Conservation (phyloP, 2,797 vertebrate genomes). For the Molossus alvarezi region DNA sequence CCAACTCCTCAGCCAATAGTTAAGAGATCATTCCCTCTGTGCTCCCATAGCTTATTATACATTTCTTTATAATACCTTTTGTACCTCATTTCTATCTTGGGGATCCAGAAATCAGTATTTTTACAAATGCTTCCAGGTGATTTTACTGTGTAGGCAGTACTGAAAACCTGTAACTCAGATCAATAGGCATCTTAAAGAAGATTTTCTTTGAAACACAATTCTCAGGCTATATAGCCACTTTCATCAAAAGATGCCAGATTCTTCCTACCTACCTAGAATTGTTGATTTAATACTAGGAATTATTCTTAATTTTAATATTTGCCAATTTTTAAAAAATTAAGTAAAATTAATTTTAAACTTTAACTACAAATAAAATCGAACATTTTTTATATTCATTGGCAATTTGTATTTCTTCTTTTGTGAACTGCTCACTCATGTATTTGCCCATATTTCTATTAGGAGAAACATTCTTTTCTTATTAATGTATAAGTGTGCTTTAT, state of each 20-base stretch:
- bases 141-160: background rate
- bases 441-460: background rate
- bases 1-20: background rate
- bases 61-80: background rate
- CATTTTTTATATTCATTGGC: background rate
- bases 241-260: conserved; percentile 3
- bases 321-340: conserved; percentile 57
- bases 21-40: conserved; percentile 31
- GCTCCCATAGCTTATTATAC: background rate
- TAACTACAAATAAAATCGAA: conserved; percentile 58
- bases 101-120: background rate
- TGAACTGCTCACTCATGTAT: background rate
- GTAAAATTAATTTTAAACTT: conserved; percentile 29
- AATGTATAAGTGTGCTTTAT: background rate
- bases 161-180: background rate
- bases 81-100: background rate
- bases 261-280: background rate
- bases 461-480: conserved; percentile 36
- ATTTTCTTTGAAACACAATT: background rate
- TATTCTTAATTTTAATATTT: conserved; percentile 38
- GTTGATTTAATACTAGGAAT: conserved; percentile 42
- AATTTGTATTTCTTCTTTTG: conserved; percentile 33
- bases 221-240: background rate
- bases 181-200: background rate
- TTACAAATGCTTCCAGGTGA: background rate